Evolutionary conservation across 2,888 invertebrate genomes (phyloP), one percentile per base, ranked within the genome.

Genomic region (Helicoverpa assulta): DNA sequence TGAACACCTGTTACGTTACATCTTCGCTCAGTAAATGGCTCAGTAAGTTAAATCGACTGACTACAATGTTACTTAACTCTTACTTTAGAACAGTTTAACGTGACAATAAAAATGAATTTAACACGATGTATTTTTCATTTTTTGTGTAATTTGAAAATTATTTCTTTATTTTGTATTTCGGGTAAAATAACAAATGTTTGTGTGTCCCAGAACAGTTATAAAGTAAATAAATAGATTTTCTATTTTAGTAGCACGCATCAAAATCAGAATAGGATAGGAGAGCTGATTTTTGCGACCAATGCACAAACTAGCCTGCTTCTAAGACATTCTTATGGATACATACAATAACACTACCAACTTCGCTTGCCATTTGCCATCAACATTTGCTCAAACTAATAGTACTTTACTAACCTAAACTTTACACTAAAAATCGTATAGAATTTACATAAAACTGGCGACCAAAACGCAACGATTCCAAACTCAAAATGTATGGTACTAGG

Each of bases 31-130:
- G 33, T 59, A 26, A 57, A 62, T 52, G 29, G 21, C 40, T 60
- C 47, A 12, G 51, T 54, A 61, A 54, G 68, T 67, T 61, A 40
- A 67, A 73, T 73, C 33, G 60, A 57, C 43, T 58, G 76, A 51
- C 70, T 18, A 75, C 29, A 73, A 37, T 43, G 50, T 58, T 12
- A 57, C 29, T 50, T 54, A 40, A 21, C 50, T 50, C 26, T 47
- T 6, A 60, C 59, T 60, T 51, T 50, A 18, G 4, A 50, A n/a
- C n/a, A 50, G 6, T 18, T 18, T 50, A 18, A 50, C 7, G 18
- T 18, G 18, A 6, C n/a, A n/a, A n/a, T n/a, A 47, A 47, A 16
- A 47, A 47, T 16, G 5, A 6, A 47, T 6, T 47, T 47, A n/a
- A 47, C 5, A 0, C 47, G n/a, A n/a, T 16, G 5, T 5, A 4